A percentile compares a stretch with the other conserved stretches of the same genome.
Conservation (phyloP, 2,797 vertebrate species). For the Trematomus bernacchii region DNA sequence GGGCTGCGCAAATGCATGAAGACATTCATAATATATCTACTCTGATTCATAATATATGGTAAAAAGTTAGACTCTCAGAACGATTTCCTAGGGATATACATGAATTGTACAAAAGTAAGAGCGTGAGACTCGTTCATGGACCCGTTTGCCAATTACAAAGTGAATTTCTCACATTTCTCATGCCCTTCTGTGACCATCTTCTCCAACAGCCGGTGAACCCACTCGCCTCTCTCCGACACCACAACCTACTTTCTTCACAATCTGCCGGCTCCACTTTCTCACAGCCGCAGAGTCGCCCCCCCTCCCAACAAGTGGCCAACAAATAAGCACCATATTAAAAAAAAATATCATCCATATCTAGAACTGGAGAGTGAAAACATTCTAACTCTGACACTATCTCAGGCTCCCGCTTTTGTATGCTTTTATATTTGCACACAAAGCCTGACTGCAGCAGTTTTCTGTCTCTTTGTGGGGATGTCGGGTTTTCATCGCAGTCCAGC, state of each 20-base stretch:
- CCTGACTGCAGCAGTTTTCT: constrained; percentile 74
- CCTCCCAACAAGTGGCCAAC: constrained; percentile 60
- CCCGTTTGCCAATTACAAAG: constrained; percentile 43
- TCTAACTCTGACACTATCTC: constrained; percentile 77
- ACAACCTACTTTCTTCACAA: constrained; percentile 58
- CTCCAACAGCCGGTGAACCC: constrained; percentile 58
- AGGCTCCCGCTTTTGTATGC: constrained; percentile 79
- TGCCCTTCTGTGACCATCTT: constrained; percentile 68
- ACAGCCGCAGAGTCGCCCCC: constrained; percentile 60
- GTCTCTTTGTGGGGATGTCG: constrained; percentile 69
- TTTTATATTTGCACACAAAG: constrained; percentile 83
- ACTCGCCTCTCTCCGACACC: constrained; percentile 46
- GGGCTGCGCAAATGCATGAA: constrained; percentile 58
- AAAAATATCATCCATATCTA: constrained; percentile 76
- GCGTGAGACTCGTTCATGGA: constrained; percentile 22
- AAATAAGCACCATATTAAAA: constrained; percentile 66
- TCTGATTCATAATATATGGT: constrained; percentile 59
- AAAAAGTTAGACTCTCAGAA: constrained; percentile 40
- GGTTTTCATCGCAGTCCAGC: constrained; percentile 68
- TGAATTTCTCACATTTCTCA: constrained; percentile 72
- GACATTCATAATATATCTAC: constrained; percentile 62
- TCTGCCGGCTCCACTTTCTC: constrained; percentile 73
- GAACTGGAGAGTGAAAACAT: constrained; percentile 59
- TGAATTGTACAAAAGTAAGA: constrained; percentile 36
- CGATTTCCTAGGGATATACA: constrained; percentile 31